These are phyloP conservation scores for Agriopis leucophaearia DNA, from an alignment of 2,888 invertebrate species.

Conservation along the genomic window DNA sequence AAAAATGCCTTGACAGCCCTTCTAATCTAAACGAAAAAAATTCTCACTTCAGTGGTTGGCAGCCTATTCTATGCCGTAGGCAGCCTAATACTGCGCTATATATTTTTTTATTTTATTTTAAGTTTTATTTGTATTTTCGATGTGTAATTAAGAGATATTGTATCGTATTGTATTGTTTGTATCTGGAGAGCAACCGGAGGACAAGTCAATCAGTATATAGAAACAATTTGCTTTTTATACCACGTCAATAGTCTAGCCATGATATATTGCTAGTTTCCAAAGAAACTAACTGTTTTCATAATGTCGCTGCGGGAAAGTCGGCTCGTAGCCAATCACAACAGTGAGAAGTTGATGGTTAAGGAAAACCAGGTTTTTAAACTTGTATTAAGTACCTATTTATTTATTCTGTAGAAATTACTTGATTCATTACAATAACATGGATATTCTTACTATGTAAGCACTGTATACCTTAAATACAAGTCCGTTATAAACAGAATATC, in stretches of 20 bases:
- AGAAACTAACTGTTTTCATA: conserved; percentile 27
- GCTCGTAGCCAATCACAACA: conserved; percentile 33
- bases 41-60: too few relatives aligned
- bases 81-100: too few relatives aligned
- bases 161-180: too few relatives aligned
- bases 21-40: too few relatives aligned
- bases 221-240: conserved; percentile 12
- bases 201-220: background rate
- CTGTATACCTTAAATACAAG: background rate
- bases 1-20: too few relatives aligned
- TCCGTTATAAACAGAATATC: background rate
- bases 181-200: background rate
- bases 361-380: conserved; percentile 2
- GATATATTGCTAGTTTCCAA: conserved; percentile 24
- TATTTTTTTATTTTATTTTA: too few relatives aligned
- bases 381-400: background rate
- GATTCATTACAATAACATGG: background rate
- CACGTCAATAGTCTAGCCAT: conserved; percentile 12
- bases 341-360: background rate
- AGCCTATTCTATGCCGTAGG: too few relatives aligned
- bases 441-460: background rate
- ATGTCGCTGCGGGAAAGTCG: conserved; percentile 37
- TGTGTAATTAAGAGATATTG: too few relatives aligned
- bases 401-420: background rate
- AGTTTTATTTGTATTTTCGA: too few relatives aligned